phyloP scores from a whole-genome alignment of 2,888 invertebrate genomes.

The Toxonevra muliebris region DNA sequence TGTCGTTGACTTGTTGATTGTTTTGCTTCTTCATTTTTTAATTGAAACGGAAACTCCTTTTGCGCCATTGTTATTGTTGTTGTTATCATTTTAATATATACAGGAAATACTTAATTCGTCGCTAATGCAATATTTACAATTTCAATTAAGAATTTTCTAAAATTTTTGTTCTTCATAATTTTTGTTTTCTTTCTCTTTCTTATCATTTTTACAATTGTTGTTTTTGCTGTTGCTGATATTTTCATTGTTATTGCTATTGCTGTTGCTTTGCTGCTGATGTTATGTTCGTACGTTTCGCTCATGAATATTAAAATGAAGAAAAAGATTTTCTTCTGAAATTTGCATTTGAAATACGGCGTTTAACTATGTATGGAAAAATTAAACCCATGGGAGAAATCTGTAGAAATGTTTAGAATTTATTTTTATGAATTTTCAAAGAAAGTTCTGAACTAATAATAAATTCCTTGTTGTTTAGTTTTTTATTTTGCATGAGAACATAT shows the following conservation, averaged over 20 bases:
- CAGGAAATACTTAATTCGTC: not conserved
- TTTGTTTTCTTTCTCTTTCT: conserved; percentile 7
- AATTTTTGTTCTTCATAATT: conserved; percentile 4
- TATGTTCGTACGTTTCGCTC: not conserved
- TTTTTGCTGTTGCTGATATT: conserved; percentile 15
- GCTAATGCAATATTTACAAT: conserved; percentile 1
- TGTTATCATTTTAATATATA: not conserved
- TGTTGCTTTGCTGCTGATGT: conserved; percentile 4
- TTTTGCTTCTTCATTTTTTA: too few relatives aligned
- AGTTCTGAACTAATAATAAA: too few relatives aligned
- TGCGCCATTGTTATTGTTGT: too few relatives aligned
- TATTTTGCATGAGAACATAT: too few relatives aligned
- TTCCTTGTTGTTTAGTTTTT: too few relatives aligned
- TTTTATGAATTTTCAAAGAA: too few relatives aligned
- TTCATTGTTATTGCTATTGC: conserved; percentile 11
- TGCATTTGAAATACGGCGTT: too few relatives aligned
- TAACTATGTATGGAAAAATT: too few relatives aligned
- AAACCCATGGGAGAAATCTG: too few relatives aligned
- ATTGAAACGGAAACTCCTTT: too few relatives aligned
- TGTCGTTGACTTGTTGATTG: too few relatives aligned
- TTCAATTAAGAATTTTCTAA: not conserved
- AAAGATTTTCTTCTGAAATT: not conserved
- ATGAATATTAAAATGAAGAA: conserved; percentile 25
- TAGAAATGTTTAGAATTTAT: too few relatives aligned
- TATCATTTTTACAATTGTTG: not conserved